Conservation (phyloP, 2,888 invertebrate species). For the Lomographa bimaculata region DNA sequence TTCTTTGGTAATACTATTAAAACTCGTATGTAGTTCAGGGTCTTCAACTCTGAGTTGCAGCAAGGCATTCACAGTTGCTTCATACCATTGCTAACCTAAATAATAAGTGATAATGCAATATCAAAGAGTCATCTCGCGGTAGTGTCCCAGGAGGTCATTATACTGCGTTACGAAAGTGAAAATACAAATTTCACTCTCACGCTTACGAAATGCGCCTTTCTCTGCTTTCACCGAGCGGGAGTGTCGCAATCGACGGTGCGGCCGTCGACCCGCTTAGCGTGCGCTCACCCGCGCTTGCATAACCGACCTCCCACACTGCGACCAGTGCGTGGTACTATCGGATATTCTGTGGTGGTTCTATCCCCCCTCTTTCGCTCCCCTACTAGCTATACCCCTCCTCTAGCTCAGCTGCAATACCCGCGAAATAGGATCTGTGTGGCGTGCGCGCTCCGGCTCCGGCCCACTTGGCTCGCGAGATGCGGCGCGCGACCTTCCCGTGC, state of each 20-base stretch:
- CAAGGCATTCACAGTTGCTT: conserved; percentile 1
- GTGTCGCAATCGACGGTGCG: conserved; percentile 74
- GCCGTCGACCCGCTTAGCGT: conserved; percentile 87
- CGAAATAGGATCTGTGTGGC: conserved; percentile 73
- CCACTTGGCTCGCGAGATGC: conserved; percentile 56
- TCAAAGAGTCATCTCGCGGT: conserved; percentile 7
- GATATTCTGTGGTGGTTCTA: no score
- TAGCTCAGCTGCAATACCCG: conserved; percentile 28
- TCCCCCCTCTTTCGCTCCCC: no score
- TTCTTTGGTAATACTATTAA: no score
- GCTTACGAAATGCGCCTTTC: conserved; percentile 82
- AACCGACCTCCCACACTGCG: conserved; percentile 56
- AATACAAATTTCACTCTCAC: conserved; percentile 80
- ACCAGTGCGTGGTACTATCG: conserved; percentile 29
- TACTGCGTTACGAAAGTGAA: conserved; percentile 79
- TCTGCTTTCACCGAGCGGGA: conserved; percentile 76
- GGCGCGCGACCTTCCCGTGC: conserved; percentile 66
- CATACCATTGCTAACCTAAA: conserved; percentile 1
- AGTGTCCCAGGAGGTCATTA: conserved; percentile 48
- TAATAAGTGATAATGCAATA: conserved; percentile 2
- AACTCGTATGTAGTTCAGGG: conserved; percentile 2
- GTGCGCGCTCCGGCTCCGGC: conserved; percentile 34
- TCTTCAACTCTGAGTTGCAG: not conserved
- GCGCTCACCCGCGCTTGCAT: conserved; percentile 85
- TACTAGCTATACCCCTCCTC: conserved; percentile 31